These are phyloP conservation scores for Metopolophium dirhodum DNA, from an alignment of 1,140 invertebrate genomes.

Conservation along the genomic window DNA sequence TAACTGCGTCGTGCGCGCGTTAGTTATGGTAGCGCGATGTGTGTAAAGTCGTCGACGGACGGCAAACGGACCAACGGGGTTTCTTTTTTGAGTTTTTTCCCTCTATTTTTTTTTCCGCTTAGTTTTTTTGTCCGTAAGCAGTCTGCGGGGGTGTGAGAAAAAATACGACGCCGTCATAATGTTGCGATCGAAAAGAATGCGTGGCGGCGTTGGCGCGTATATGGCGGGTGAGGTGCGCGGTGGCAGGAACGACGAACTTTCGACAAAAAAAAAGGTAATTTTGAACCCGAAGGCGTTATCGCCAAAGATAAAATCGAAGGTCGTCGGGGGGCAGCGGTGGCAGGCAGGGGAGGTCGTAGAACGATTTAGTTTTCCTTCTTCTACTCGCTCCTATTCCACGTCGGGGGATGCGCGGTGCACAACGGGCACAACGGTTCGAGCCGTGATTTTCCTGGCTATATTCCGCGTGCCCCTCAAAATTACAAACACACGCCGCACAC, in stretches of 20 bases:
- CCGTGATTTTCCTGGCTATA: neutral
- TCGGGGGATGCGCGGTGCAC: neutral
- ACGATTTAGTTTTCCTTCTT: slow-evolving; percentile 23
- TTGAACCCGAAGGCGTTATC: slow-evolving; percentile 50
- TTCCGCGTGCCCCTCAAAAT: neutral
- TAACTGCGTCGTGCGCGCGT: neutral
- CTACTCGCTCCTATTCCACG: neutral
- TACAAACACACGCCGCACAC: slow-evolving; percentile 20
- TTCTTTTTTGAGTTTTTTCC: neutral
- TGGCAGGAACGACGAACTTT: slow-evolving; percentile 26
- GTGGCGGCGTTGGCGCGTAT: neutral
- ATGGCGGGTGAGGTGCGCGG: neutral
- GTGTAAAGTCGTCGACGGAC: neutral
- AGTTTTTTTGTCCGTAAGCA: neutral
- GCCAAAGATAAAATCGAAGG: slow-evolving; percentile 53
- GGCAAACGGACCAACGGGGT: neutral
- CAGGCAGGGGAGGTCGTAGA: neutral
- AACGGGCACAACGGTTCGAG: neutral
- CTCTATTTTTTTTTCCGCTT: neutral
- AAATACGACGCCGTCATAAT: slow-evolving; percentile 22
- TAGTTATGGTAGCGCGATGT: neutral
- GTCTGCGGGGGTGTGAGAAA: neutral
- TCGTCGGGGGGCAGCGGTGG: neutral
- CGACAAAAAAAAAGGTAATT: slow-evolving; percentile 50
- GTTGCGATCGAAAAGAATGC: slow-evolving; percentile 32